These are phyloP conservation scores for Sitophilus oryzae DNA, from an alignment of 1,140 invertebrate species.

Conservation along the genomic window DNA sequence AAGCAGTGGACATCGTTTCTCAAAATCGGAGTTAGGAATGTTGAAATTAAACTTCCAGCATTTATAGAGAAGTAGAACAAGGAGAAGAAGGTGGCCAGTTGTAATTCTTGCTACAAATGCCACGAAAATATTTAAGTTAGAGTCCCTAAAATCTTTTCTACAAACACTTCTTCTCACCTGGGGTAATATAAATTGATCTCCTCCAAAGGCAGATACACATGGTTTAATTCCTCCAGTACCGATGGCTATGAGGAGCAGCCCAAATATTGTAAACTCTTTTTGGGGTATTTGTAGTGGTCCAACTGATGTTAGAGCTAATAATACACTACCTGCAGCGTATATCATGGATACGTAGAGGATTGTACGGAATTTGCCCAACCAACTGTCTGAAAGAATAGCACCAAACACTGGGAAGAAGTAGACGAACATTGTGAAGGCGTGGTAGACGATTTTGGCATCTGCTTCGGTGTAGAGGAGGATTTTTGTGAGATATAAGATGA, in stretches of 20 bases:
- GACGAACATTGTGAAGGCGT: slow-evolving; percentile 74
- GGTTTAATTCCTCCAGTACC: slow-evolving; percentile 97
- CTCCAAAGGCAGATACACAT: slow-evolving; percentile 94
- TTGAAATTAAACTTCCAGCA: slow-evolving; percentile 83
- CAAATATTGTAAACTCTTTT: slow-evolving; percentile 68
- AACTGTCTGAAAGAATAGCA: slow-evolving; percentile 82
- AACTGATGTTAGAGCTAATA: slow-evolving; percentile 66
- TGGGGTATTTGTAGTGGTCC: slow-evolving; percentile 48
- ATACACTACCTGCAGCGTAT: slow-evolving; percentile 77
- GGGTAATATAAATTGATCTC: slow-evolving; percentile 86
- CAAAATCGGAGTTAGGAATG: slow-evolving; percentile 82
- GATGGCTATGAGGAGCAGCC: slow-evolving; percentile 75
- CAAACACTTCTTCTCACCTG: no score
- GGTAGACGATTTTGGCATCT: slow-evolving; percentile 73
- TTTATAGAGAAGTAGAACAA: slow-evolving; percentile 94
- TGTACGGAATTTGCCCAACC: slow-evolving; percentile 80
- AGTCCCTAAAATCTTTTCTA: no score
- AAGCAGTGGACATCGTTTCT: slow-evolving; percentile 79
- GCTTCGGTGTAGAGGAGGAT: slow-evolving; percentile 60
- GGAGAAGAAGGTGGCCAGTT: slow-evolving; percentile 83
- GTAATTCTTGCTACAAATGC: slow-evolving; percentile 52
- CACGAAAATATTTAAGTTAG: slow-evolving; percentile 1
- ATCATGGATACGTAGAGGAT: slow-evolving; percentile 84
- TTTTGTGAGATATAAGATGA: slow-evolving; percentile 71
- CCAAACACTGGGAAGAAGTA: slow-evolving; percentile 85